Percentiles rank a stretch among this genome's conserved stretches.
Evolutionary conservation across 1,140 invertebrate genomes (phyloP).

Genomic region (Bombus waltoni): DNA sequence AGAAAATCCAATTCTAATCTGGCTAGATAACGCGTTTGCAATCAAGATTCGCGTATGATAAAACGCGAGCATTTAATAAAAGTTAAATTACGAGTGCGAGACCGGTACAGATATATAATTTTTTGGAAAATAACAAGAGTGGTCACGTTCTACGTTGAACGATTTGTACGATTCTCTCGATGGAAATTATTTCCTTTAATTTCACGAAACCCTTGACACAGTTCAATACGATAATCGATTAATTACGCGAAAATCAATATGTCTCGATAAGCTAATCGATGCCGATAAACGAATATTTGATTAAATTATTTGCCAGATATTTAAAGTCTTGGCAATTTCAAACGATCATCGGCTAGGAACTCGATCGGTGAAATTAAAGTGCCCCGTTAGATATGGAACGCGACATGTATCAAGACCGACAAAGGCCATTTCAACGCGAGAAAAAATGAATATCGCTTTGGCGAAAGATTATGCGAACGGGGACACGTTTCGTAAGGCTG

Average conservation of each 20-base stretch:
- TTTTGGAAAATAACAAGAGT: not conserved
- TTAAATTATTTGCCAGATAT: not conserved
- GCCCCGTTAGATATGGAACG: not conserved
- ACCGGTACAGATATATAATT: not conserved
- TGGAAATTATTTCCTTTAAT: not conserved
- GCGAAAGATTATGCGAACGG: not conserved
- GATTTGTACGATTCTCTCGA: no score
- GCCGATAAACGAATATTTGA: not conserved
- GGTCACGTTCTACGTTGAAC: not conserved
- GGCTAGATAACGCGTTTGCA: not conserved
- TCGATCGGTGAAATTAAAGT: not conserved
- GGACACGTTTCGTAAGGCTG: not conserved
- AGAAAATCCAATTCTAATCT: not conserved
- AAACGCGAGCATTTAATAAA: not conserved
- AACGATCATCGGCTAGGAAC: not conserved
- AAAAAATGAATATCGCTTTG: not conserved
- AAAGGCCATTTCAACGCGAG: not conserved
- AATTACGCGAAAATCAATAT: not conserved
- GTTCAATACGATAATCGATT: not conserved
- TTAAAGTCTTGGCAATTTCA: not conserved
- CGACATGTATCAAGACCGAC: not conserved
- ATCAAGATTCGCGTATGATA: not conserved
- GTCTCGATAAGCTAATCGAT: not conserved
- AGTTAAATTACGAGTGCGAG: not conserved
- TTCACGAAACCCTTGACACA: not conserved